Evolutionary conservation across 1,140 invertebrate genomes (phyloP).

Genomic region (Brachionus manjavacas): DNA sequence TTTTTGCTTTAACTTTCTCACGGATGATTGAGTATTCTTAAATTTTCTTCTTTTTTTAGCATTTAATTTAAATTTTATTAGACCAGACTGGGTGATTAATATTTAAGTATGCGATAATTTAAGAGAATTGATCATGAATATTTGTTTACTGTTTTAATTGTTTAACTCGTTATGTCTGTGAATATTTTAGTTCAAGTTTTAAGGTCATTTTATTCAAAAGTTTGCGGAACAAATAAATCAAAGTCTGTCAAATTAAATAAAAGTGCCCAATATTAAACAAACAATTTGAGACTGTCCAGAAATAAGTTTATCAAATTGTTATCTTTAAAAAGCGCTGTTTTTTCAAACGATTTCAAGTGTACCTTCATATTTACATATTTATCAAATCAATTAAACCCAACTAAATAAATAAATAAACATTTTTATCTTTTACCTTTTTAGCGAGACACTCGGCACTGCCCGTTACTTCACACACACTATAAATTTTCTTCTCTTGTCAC

Average conservation of each 20-base stretch:
- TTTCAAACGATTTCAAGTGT: background rate
- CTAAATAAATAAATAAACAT: background rate
- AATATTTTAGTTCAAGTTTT: background rate
- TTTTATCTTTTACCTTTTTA: constrained; percentile 1
- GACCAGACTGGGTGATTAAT: too few species aligned
- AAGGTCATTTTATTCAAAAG: background rate
- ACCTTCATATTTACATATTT: constrained; percentile 20
- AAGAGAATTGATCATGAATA: too few species aligned
- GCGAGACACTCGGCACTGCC: background rate
- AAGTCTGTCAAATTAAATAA: background rate
- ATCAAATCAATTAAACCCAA: background rate
- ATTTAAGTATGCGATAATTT: too few species aligned
- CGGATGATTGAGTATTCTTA: too few species aligned
- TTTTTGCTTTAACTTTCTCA: too few species aligned
- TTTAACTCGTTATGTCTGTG: background rate
- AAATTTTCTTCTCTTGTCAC: background rate
- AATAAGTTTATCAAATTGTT: constrained; percentile 24
- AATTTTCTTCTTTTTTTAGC: too few species aligned
- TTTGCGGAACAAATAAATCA: background rate
- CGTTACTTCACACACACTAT: background rate
- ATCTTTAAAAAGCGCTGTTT: background rate
- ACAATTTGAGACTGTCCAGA: background rate
- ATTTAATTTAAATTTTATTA: too few species aligned
- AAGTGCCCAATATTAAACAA: background rate
- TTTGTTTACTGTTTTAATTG: too few species aligned